Base-by-base conservation (phyloP, 2,888 invertebrate genomes). In the Diabrotica balteata region DNA sequence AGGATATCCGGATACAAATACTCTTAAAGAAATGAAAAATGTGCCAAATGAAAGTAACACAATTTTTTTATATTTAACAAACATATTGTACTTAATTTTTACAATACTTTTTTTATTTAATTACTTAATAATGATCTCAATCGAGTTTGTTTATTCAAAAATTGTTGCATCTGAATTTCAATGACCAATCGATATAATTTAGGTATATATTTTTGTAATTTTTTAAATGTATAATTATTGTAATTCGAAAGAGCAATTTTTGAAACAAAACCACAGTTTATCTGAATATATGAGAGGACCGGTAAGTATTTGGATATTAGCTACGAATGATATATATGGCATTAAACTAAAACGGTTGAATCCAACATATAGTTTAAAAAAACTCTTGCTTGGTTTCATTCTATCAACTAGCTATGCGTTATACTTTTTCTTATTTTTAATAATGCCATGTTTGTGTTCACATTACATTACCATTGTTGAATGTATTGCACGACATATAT, bases 11-110 rank as follows among this genome's bases (percentile, higher is more conserved):
- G 32, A 32, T 32, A 32, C 32, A 32, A 32, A 32, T 5, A 32
- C 5, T 4, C 32, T 32, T 32, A 50, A 10, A 52, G 22, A 11
- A 47, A 8, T 17, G 45, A 44, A 66, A 72, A 76, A 74, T 73
- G 79, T 79, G 79, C 79, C 79, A 79, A 78, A 78, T 70, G 71
- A 75, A 76, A 73, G 73, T 74, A 74, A 75, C 71, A 75, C 67
- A 68, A 69, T 69, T 47, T 58, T 66, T 68, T 55, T 70, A 59
- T 66, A 66, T 58, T 59, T 55, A 50, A 58, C 53, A 59, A 59
- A 59, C 59, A 62, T 70, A 57, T 65, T 69, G 71, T 73, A 73
- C 71, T 72, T 73, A 72, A 70, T 55, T 45, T 61, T 59, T 61
- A 7, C 46, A 50, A 42, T 59, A 58, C 63, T 60, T 64, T 60